These are phyloP conservation scores for Aethes cnicana DNA, from an alignment of 2,888 invertebrate genomes.

Conservation along the genomic window DNA sequence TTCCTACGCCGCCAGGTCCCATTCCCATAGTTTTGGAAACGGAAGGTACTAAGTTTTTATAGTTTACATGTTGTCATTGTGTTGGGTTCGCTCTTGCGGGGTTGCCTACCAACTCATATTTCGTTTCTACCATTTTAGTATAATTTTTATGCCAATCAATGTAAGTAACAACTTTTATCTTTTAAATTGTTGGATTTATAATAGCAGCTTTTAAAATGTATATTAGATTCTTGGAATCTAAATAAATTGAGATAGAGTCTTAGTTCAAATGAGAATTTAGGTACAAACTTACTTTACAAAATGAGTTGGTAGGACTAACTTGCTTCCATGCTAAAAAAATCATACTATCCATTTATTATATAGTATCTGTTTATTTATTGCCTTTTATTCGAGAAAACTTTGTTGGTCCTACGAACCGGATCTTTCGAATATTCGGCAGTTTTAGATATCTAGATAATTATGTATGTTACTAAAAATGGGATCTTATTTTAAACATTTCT, in stretches of 20 bases:
- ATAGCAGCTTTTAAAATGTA: too few species aligned
- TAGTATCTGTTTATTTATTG: neutral
- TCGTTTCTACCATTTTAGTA: neutral
- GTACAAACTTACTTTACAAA: constrained; percentile 19
- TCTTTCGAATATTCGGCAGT: neutral
- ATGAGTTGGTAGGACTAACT: constrained; percentile 19
- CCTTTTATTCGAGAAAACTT: neutral
- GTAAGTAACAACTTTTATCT: too few species aligned
- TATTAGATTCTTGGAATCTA: too few species aligned
- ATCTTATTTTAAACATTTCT: constrained; percentile 41
- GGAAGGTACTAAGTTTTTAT: constrained; percentile 66
- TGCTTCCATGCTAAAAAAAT: constrained; percentile 36
- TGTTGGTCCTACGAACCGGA: constrained; percentile 12
- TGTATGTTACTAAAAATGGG: neutral
- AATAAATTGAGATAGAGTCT: too few species aligned
- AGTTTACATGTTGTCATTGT: constrained; percentile 29
- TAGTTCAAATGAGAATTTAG: too few species aligned
- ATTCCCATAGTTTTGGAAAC: constrained; percentile 82
- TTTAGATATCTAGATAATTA: neutral
- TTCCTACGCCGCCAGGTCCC: constrained; percentile 79
- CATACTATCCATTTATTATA: constrained; percentile 28
- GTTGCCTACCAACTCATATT: constrained; percentile 5
- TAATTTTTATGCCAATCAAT: too few species aligned
- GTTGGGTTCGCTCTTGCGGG: neutral
- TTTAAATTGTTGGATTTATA: too few species aligned